Evolutionary conservation across 2,888 invertebrate species (phyloP).

Genomic region (Synergus japonicus): DNA sequence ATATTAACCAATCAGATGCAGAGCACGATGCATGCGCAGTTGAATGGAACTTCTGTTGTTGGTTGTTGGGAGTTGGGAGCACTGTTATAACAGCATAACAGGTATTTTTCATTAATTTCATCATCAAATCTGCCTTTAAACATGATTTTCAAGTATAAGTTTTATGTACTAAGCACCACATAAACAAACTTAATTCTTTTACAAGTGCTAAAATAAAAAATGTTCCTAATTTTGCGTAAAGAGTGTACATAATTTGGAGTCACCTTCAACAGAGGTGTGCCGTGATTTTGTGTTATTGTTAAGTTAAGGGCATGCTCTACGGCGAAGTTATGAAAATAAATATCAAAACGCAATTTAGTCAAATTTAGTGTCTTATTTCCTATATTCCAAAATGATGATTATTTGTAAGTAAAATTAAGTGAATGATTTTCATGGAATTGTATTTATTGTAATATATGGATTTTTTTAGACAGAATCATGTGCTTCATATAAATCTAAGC

Average conservation of each 20-base stretch:
- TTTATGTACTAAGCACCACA: background rate
- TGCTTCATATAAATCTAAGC: background rate
- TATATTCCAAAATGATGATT: too few relatives aligned
- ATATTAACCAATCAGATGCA: too few relatives aligned
- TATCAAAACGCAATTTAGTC: too few relatives aligned
- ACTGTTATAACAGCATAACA: slow-evolving; percentile 33
- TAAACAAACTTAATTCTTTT: background rate
- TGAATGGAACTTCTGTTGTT: too few relatives aligned
- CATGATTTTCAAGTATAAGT: background rate
- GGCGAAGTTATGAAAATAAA: too few relatives aligned
- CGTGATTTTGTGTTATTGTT: background rate
- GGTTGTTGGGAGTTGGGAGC: background rate
- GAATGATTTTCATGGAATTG: background rate
- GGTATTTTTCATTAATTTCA: slow-evolving; percentile 44
- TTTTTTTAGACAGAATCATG: slow-evolving; percentile 14
- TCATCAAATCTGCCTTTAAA: background rate
- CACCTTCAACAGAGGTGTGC: background rate
- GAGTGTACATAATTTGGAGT: background rate
- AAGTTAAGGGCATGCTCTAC: too few relatives aligned
- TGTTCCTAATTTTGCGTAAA: background rate
- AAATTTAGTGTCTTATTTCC: too few relatives aligned
- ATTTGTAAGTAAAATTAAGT: too few relatives aligned
- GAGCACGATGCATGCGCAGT: too few relatives aligned
- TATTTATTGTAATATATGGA: background rate
- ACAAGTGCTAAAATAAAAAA: background rate